Base-by-base conservation (phyloP, 2,888 invertebrate genomes). In the Scaptomyza tumidula region DNA sequence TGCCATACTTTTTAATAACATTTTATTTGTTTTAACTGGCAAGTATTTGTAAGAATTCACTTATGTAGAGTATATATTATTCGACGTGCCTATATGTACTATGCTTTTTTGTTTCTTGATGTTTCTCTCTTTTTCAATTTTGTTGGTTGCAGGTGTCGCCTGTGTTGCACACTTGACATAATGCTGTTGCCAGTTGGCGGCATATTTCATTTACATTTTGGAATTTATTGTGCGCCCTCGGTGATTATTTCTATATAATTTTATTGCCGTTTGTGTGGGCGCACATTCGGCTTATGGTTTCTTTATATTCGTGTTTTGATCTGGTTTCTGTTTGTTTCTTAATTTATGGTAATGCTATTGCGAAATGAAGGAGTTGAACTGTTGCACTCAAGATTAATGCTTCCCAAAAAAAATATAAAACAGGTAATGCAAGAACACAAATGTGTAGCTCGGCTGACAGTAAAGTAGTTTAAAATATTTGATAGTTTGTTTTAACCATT, bases 141-240 rank as follows among this genome's bases (percentile, higher is more conserved):
- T 39, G 1, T 41, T 41, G 41, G 68, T 35, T 80, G 80, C 81
- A 81, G 81, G 81, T 78, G 78, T 74, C 77, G 62, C 63, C 71
- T 66, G 74, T 59, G 61, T 41, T 60, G 75, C 70, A 66, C 58
- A 76, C 78, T 78, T 78, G 75, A 76, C 76, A 74, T 76, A 78
- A 76, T 76, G 78, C 58, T 74, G 75, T 58, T 76, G 77, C 71
- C 77, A 78, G 68, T 77, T 77, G 71, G 69, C 62, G 65, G 72
- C 73, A 61, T 65, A 76, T 80, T 76, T 76, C 67, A 76, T 76
- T 78, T 74, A 59, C 63, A 69, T 58, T 73, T 73, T 64, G 46
- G 55, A 77, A 75, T 77, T 77, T 79, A 75, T 63, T 71, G 67
- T 62, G 79, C 79, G 75, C 75, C 66, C 54, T 70, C 75, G 63